These are phyloP conservation scores for Drepana falcataria DNA, from an alignment of 2,888 invertebrate genomes.

Conservation along the genomic window DNA sequence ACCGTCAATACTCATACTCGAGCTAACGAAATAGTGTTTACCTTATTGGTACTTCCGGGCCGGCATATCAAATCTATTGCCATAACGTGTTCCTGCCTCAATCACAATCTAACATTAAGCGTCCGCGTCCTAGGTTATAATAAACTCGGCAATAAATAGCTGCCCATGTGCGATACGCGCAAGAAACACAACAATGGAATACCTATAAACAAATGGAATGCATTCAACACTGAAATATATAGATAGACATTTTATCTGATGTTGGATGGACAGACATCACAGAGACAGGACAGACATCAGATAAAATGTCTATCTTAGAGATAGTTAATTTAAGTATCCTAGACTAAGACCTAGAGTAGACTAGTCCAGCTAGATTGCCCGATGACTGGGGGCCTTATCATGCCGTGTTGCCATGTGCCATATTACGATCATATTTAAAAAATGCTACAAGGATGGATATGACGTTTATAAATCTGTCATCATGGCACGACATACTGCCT, in stretches of 20 bases:
- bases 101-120: constrained; percentile 34
- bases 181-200: not conserved
- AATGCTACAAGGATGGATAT: too few relatives aligned
- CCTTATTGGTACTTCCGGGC: constrained; percentile 34
- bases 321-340: too few relatives aligned
- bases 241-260: not conserved
- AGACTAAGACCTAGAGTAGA: too few relatives aligned
- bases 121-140: constrained; percentile 18
- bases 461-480: too few relatives aligned
- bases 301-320: too few relatives aligned
- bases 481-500: too few relatives aligned
- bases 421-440: too few relatives aligned
- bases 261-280: too few relatives aligned
- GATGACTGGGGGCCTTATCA: too few relatives aligned
- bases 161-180: not conserved
- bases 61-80: constrained; percentile 27
- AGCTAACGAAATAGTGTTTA: constrained; percentile 17
- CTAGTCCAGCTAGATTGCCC: too few relatives aligned
- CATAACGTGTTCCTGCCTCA: constrained; percentile 34
- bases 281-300: too few relatives aligned
- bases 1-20: constrained; percentile 9
- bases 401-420: too few relatives aligned
- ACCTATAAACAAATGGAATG: not conserved
- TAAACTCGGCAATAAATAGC: constrained; percentile 5
- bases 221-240: not conserved